Conservation (phyloP, 2,797 vertebrate genomes). For the Thalassophryne amazonica region DNA sequence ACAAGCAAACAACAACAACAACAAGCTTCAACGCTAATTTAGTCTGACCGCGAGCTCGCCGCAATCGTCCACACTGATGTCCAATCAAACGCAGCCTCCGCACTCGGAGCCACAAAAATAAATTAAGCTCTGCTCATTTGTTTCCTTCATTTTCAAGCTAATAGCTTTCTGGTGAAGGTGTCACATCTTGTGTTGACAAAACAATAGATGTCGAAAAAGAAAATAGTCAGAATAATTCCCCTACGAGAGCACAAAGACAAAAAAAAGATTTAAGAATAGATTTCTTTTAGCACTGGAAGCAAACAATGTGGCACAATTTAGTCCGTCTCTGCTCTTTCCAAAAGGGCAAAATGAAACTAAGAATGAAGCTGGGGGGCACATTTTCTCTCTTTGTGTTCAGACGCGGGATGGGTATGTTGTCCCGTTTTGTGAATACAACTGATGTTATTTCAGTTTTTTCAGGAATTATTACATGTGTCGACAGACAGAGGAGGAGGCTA, state of each 20-base stretch:
- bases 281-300: slow-evolving; percentile 13
- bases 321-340: not conserved
- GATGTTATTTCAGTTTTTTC: no score
- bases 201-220: not conserved
- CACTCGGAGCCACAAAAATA: slow-evolving; percentile 25
- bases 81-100: slow-evolving; percentile 45
- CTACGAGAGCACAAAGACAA: slow-evolving; percentile 1
- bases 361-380: no score
- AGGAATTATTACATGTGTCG: no score
- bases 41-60: slow-evolving; percentile 28
- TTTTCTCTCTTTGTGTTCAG: no score
- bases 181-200: not conserved
- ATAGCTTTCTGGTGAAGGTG: slow-evolving; percentile 14
- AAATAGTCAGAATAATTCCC: slow-evolving; percentile 29
- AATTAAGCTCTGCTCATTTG: slow-evolving; percentile 33
- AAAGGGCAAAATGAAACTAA: no score
- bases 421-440: no score
- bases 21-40: slow-evolving; percentile 19
- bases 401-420: no score
- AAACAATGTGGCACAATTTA: slow-evolving; percentile 8
- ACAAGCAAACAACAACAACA: slow-evolving; percentile 20
- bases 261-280: slow-evolving; percentile 12
- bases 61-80: slow-evolving; percentile 36
- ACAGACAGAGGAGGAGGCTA: no score
- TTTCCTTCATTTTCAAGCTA: slow-evolving; percentile 27